Evolutionary conservation across 1,140 invertebrate genomes (phyloP), one percentile per base, ranked within the genome.

Genomic region (Cydia strobilella): DNA sequence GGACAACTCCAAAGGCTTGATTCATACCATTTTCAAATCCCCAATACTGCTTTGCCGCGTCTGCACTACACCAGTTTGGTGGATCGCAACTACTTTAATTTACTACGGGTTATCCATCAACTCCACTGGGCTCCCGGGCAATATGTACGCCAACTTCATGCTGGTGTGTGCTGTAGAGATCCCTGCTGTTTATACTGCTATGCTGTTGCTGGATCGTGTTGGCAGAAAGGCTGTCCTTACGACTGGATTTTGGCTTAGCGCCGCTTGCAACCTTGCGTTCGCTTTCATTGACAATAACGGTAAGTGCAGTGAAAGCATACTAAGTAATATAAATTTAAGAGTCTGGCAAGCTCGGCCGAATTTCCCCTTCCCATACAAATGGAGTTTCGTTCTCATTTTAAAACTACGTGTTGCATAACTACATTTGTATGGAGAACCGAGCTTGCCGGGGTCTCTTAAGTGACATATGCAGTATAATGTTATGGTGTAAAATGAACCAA

Each of bases 21-120:
- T 94, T 13, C 75, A 78, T 23, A 85, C 93, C 76, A 92, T 94
- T 4, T 89, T 95, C 23, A 94, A 93, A 75, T 87, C 94, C 1
- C 86, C 87, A 15, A 90, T 93, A 23, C 93, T 94, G 76, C 80
- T 95, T 79, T 90, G 94, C 80, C 92, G 95, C 35, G 90, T 95
- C 35, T 82, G 94, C 1, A 94, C 94, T 23, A 94, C 95, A 65
- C 95, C 93, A 27, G 94, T 95, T 80, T 96, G 93, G 86, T 96
- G 94, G 95, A 91, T 95, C 7, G 94, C 95, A 2, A 94, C 94
- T 76, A 94, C 94, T 0, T 94, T 96, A 76, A 94, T 96, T 3
- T 97, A 96, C 83, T 97, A 96, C 82, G 96, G 96, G 1, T 82
- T 97, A 6, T 96, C 96, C 1, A 93, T 97, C 15, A 96, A 96